Percentiles rank a stretch among this genome's conserved stretches.
Conservation (phyloP, 2,797 vertebrate species). For the Dipus sagitta region DNA sequence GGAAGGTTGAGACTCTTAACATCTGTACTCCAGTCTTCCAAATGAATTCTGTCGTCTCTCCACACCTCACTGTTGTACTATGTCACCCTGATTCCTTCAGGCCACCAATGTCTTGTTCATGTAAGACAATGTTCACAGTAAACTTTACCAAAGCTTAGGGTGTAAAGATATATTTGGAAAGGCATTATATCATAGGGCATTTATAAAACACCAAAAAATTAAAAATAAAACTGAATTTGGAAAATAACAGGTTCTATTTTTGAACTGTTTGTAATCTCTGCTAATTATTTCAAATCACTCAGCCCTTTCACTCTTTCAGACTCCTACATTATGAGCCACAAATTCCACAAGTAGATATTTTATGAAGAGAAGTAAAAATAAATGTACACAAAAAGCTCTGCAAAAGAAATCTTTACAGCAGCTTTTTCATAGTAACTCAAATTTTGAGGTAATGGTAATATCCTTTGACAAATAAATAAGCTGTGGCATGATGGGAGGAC, state of each 20-base stretch:
- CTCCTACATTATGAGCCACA: background rate
- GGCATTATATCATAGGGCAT: background rate
- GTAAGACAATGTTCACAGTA: background rate
- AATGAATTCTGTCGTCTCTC: background rate
- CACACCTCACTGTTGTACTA: background rate
- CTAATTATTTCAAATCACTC: constrained; percentile 20
- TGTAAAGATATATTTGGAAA: background rate
- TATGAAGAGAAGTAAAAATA: constrained; percentile 1
- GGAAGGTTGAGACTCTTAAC: background rate
- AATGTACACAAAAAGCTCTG: background rate
- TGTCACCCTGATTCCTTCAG: background rate
- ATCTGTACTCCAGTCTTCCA: background rate
- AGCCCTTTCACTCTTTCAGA: background rate
- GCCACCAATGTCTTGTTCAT: background rate
- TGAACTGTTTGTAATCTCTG: background rate
- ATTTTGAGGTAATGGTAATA: background rate
- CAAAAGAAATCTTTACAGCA: constrained; percentile 12
- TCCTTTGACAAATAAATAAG: constrained; percentile 18
- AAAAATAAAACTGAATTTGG: constrained; percentile 3
- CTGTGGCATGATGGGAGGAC: background rate
- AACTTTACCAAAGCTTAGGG: background rate
- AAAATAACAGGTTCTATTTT: background rate
- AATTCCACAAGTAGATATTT: background rate
- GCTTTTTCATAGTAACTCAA: background rate
- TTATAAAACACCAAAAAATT: background rate